Percentiles rank a stretch among this genome's conserved stretches.
Conservation (phyloP, 2,888 invertebrate genomes). For the Noctua comes region DNA sequence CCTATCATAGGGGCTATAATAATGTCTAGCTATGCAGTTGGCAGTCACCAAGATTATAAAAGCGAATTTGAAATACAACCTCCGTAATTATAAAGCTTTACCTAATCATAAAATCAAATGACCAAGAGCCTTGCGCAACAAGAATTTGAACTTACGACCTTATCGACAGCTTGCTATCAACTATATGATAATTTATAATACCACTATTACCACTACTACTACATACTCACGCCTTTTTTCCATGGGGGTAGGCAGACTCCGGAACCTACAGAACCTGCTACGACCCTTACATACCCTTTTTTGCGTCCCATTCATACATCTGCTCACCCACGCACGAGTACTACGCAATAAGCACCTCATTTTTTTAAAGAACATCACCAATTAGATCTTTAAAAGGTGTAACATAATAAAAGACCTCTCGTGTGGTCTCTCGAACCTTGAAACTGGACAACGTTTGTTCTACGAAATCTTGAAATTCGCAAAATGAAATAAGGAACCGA, state of each 20-base stretch:
- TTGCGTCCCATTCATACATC: background rate
- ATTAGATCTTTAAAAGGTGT: too few relatives aligned
- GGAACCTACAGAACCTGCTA: background rate
- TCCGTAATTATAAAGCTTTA: constrained; percentile 17
- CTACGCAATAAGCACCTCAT: background rate
- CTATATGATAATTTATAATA: constrained; percentile 38
- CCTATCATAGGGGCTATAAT: background rate
- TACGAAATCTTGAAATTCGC: too few relatives aligned
- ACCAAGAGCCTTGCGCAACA: constrained; percentile 16
- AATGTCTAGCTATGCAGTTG: background rate
- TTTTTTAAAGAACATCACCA: background rate
- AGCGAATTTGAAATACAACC: constrained; percentile 10
- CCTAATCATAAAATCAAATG: constrained; percentile 27
- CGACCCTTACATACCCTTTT: background rate
- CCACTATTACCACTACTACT: background rate
- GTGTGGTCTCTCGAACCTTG: too few relatives aligned
- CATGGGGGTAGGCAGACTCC: background rate
- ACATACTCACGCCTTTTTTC: background rate
- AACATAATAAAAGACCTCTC: too few relatives aligned
- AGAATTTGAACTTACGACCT: constrained; percentile 27
- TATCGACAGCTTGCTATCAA: constrained; percentile 24
- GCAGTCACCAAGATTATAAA: constrained; percentile 14
- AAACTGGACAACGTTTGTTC: too few relatives aligned
- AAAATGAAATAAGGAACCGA: too few relatives aligned
- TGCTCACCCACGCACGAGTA: background rate